Base-by-base conservation (phyloP, 2,113 vertebrate genomes). In the Entomyzon cyanotis region DNA sequence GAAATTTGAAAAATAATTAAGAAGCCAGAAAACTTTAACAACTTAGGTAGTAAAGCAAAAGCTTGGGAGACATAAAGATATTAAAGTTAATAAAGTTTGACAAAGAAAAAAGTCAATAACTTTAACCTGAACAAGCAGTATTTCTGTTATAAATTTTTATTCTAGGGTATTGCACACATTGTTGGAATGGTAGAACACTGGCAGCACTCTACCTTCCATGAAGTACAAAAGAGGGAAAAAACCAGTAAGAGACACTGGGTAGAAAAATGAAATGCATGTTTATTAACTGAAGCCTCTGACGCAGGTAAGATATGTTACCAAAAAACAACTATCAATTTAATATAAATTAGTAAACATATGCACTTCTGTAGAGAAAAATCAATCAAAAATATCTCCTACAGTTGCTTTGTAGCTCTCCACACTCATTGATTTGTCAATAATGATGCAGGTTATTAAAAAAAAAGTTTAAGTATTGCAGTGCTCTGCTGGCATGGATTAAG, bases 381-480 rank as follows among this genome's bases (percentile, higher is more conserved):
- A 83, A 77, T 63, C 33, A 65, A 81, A 87, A 97, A 42, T 3
- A 87, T n/a, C 42, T 86, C 60, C 41, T 67, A 74, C 39, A 68
- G 65, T 10, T 12, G 3, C 53, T 96, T 84, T 80, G 27, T 63
- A 73, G 14, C 56, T 74, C 15, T 87, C 73, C 11, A 18, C 33
- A 84, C 35, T 73, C 68, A 64, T 7, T 71, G 50, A 88, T 69
- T 95, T 92, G 28, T 55, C 97, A 96, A 94, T 90, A 33, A 94
- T 71, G 28, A 65, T 73, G 47, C 25, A 42, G 31, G 80, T 42
- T 90, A 33, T 56, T 4, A 58, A 71, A 28, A n/a, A 41, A 90
- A 93, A 84, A n/a, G 0, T 70, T 39, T 49, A 63, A 78, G 18
- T 67, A 47, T 33, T 82, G 42, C 21, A 55, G 52, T 44, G 30